phyloP scores from a whole-genome alignment of 2,113 vertebrate genomes.

The Haemorhous mexicanus region DNA sequence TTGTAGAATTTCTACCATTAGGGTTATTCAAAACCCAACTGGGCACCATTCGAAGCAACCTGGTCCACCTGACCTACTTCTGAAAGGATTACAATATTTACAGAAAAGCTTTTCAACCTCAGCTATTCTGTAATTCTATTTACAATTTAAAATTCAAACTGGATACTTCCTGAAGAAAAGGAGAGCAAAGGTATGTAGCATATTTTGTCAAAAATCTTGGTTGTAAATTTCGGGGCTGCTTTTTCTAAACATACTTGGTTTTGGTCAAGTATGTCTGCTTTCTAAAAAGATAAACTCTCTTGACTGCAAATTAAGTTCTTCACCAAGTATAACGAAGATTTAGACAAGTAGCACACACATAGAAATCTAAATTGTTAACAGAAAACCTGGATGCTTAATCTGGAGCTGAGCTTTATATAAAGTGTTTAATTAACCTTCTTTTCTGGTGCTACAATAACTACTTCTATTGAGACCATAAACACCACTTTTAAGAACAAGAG shows the following conservation, averaged over 20 bases:
- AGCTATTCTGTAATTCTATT: not conserved
- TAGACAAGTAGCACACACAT: not conserved
- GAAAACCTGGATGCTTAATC: not conserved
- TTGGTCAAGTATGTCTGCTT: not conserved
- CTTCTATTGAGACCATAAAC: not conserved
- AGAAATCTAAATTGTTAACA: not conserved
- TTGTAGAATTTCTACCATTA: not conserved
- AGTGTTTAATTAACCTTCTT: not conserved
- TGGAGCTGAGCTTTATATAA: not conserved
- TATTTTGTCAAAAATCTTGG: not conserved
- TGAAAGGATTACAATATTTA: not conserved
- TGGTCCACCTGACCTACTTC: not conserved
- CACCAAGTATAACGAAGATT: not conserved
- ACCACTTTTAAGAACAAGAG: not conserved
- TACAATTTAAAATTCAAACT: not conserved
- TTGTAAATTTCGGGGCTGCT: not conserved
- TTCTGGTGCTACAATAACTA: not conserved
- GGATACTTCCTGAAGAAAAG: not conserved
- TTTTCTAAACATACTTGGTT: not conserved
- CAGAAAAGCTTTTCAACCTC: not conserved
- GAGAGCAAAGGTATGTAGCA: not conserved
- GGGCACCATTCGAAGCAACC: not conserved
- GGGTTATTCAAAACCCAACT: not conserved
- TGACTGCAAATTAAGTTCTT: not conserved
- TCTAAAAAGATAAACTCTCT: not conserved